Base-by-base conservation (phyloP, 1,140 invertebrate genomes). In the Platorchestia sp. region DNA sequence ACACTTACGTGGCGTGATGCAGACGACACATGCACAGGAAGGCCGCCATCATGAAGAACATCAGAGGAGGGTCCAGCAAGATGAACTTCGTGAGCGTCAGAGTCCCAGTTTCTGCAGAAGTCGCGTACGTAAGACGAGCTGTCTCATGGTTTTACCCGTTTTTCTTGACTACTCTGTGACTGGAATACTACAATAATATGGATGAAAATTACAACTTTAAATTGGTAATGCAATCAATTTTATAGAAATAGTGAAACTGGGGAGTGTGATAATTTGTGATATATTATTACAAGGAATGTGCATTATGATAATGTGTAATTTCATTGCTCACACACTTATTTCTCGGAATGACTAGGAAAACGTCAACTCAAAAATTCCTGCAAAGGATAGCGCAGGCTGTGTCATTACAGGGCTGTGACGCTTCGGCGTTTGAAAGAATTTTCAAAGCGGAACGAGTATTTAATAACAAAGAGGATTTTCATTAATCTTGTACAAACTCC, bases 11-110 rank as follows among this genome's bases (percentile, higher is more conserved):
- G 6, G 91, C 91, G 45, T 93, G 91, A 43, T 96, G 95, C 90
- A 97, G 96, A 93, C 96, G 97, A 86, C 91, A 95, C 95, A 97
- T 96, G 10, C 96, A 96, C 41, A 97, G 95, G 45, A 97, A 96
- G 41, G 97, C 97, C 0, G 97, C 97, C 96, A 97, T 97, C 86
- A 97, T 97, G 96, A 97, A 97, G 96, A 97, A 97, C 96, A 97
- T 96, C 16, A 97, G 96, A 47, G 97, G 97, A 16, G 97, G 97
- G 96, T 97, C 97, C 51, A 97, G 96, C 27, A 97, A 96, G 93
- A 97, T 97, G 95, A 97, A 97, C 95, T 97, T 97, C 19, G 97
- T 97, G 45, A 97, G 96, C 16, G 97, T 97, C 22, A 97, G 96
- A 41, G 97, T 97, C 14, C 97, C 97, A 86, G 97, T 97, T 96